These are phyloP conservation scores for Sebastes iracundus DNA, from an alignment of 2,797 vertebrate genomes.

Conservation along the genomic window DNA sequence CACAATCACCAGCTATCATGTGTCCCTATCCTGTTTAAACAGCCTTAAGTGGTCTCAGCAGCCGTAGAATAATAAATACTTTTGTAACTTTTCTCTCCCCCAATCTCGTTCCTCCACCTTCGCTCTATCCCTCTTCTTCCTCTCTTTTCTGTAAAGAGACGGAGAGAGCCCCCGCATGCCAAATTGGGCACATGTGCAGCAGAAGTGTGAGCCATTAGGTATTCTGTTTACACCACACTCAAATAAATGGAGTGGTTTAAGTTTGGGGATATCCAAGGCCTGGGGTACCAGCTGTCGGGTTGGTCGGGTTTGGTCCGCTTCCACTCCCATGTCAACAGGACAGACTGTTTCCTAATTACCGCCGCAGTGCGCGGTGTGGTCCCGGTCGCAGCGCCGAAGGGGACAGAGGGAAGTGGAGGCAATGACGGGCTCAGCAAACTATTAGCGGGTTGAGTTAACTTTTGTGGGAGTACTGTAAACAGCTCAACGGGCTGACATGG, in stretches of 20 bases:
- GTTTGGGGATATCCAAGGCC: slow-evolving; percentile 75
- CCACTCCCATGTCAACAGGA: slow-evolving; percentile 76
- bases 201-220: slow-evolving; percentile 78
- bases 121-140: neutral
- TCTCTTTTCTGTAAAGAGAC: slow-evolving; percentile 39
- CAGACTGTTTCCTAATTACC: slow-evolving; percentile 75
- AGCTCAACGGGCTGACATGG: slow-evolving; percentile 65
- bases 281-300: slow-evolving; percentile 75
- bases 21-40: slow-evolving; percentile 36
- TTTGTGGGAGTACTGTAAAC: slow-evolving; percentile 75
- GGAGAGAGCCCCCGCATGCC: slow-evolving; percentile 50
- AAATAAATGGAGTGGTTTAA: slow-evolving; percentile 80
- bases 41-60: slow-evolving; percentile 53
- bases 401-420: slow-evolving; percentile 75
- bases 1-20: slow-evolving; percentile 28
- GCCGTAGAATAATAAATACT: slow-evolving; percentile 64
- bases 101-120: slow-evolving; percentile 13
- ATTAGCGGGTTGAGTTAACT: slow-evolving; percentile 77
- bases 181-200: slow-evolving; percentile 74
- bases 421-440: slow-evolving; percentile 76
- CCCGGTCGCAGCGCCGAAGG: slow-evolving; percentile 68
- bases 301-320: slow-evolving; percentile 69
- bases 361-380: slow-evolving; percentile 68
- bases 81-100: slow-evolving; percentile 29
- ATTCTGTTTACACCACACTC: slow-evolving; percentile 81